phyloP scores from a whole-genome alignment of 1,140 invertebrate genomes.

The Steinernema feltiae region DNA sequence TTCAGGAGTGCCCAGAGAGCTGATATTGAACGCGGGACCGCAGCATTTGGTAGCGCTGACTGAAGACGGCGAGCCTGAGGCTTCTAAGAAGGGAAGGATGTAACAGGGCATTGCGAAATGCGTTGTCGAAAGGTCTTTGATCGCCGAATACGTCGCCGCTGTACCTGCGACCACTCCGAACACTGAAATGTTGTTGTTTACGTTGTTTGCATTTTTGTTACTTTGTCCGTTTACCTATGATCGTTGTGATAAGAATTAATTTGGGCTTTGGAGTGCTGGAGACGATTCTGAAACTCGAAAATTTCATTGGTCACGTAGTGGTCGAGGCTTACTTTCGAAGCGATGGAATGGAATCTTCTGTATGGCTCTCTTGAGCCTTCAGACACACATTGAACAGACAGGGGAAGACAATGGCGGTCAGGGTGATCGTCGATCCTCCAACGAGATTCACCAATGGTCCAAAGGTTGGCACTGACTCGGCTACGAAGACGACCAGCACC shows the following conservation, averaged over 20 bases:
- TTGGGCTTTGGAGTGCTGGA: not conserved
- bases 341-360: not conserved
- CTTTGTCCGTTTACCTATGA: not conserved
- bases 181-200: not conserved
- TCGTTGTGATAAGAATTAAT: not conserved
- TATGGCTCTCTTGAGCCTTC: constrained; percentile 7
- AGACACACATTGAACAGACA: constrained; percentile 33
- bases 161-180: not conserved
- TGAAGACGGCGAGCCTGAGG: not conserved
- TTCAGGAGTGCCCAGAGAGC: not conserved
- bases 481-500: constrained; percentile 50
- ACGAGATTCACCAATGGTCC: constrained; percentile 57
- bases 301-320: not conserved
- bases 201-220: not conserved
- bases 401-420: constrained; percentile 55
- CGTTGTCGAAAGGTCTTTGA: not conserved
- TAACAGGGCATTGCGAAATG: constrained; percentile 6
- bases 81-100: not conserved
- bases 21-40: not conserved
- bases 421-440: constrained; percentile 57
- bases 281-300: not conserved
- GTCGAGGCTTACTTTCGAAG: not conserved
- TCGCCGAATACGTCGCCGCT: not conserved
- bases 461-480: constrained; percentile 56
- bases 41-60: not conserved